Conservation (phyloP, 2,797 vertebrate genomes). For the Neosilurus hyrtlii region DNA sequence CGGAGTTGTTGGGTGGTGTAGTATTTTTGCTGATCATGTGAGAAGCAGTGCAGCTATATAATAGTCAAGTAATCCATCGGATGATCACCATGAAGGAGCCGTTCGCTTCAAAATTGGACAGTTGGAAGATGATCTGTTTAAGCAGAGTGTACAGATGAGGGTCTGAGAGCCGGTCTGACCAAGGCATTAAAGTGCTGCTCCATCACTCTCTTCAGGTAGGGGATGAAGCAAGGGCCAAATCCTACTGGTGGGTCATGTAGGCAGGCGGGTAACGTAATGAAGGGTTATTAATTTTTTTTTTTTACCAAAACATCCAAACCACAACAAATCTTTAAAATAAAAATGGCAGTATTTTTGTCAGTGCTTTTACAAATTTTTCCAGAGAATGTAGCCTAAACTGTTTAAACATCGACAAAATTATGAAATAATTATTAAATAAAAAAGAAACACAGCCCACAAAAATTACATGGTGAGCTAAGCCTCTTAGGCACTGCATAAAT, state of each 20-base stretch:
- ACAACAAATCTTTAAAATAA: too few species aligned
- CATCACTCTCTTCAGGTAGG: neutral
- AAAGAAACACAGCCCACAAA: neutral
- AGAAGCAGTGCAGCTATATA: too few species aligned
- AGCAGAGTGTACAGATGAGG: neutral
- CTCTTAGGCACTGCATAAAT: too few species aligned
- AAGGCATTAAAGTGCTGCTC: neutral
- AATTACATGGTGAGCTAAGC: too few species aligned
- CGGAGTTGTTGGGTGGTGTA: neutral
- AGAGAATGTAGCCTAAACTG: too few species aligned
- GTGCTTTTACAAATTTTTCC: too few species aligned
- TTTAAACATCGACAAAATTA: too few species aligned
- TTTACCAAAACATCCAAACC: too few species aligned
- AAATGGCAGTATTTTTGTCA: too few species aligned
- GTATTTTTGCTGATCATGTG: neutral
- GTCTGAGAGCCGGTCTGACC: neutral
- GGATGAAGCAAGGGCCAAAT: neutral
- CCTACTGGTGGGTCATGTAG: neutral
- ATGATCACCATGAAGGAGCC: neutral
- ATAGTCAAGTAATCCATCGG: neutral
- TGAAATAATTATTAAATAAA: too few species aligned
- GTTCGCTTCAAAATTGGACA: neutral
- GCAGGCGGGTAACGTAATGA: neutral
- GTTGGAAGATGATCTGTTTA: neutral
- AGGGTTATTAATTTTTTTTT: too few species aligned